A percentile compares a stretch with the other conserved stretches of the same genome.
Evolutionary conservation across 2,113 vertebrate genomes (phyloP).

Genomic region (Gadus chalcogrammus): DNA sequence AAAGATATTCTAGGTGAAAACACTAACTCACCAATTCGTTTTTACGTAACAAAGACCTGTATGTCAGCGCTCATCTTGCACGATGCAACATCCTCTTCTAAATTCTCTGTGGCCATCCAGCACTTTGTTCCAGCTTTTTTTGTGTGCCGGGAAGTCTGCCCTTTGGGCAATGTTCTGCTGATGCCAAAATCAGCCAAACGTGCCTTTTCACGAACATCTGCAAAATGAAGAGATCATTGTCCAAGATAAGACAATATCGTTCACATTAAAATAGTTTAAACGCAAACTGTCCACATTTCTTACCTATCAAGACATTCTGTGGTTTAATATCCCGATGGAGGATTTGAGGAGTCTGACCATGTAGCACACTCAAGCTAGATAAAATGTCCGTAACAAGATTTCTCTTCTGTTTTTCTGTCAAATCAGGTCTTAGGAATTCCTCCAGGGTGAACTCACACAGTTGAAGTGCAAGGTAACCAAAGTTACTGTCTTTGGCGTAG

Average conservation of each 20-base stretch:
- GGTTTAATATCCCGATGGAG: conserved; percentile 68
- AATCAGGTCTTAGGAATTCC: conserved; percentile 38
- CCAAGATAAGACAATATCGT: no score
- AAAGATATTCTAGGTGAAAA: not conserved
- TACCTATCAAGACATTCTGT: conserved; percentile 68
- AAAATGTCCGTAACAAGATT: conserved; percentile 44
- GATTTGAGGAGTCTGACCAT: conserved; percentile 34
- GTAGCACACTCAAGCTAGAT: conserved; percentile 47
- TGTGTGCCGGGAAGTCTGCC: conserved; percentile 46
- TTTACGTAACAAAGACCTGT: conserved; percentile 42
- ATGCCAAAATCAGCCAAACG: conserved; percentile 65
- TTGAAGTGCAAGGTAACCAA: conserved; percentile 66
- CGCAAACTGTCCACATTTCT: not conserved
- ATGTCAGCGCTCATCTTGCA: conserved; percentile 63
- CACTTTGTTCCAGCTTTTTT: conserved; percentile 51
- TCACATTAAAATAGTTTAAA: no score
- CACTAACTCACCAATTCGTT: fast-evolving
- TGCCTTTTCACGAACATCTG: conserved; percentile 46
- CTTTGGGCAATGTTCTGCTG: conserved; percentile 44
- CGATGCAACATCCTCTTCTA: conserved; percentile 14
- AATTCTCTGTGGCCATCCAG: conserved; percentile 64
- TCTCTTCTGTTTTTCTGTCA: conserved; percentile 11
- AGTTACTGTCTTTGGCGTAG: conserved; percentile 45
- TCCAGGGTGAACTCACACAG: conserved; percentile 69
- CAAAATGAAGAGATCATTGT: not conserved